Conservation (phyloP, 37 sponge, comb jelly and placozoan genomes). For the Dysidea cf. avara region DNA sequence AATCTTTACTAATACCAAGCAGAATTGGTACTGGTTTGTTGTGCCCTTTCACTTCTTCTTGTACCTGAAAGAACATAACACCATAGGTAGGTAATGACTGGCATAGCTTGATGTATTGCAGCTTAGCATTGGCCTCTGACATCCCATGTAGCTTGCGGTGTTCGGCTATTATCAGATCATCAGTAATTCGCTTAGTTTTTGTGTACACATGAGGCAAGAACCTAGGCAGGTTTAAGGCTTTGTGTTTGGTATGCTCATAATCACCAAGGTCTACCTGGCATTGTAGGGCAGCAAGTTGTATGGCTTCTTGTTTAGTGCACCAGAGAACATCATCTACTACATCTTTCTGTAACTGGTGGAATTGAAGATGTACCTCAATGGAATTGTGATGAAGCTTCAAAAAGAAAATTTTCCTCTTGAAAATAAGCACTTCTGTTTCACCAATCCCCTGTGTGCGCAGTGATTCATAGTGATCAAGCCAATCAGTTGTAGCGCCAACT, state of each 20-base stretch:
- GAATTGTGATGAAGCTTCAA: no score
- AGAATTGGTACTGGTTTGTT: background rate
- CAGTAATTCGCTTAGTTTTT: background rate
- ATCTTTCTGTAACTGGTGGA: background rate
- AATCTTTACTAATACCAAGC: background rate
- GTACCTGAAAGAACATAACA: background rate
- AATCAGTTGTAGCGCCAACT: no score
- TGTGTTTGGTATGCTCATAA: background rate
- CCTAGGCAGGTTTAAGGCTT: background rate
- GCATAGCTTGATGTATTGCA: background rate
- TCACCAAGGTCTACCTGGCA: slow-evolving; percentile 9
- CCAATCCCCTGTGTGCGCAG: no score
- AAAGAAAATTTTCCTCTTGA: no score
- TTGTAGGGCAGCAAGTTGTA: slow-evolving; percentile 22
- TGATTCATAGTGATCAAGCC: no score
- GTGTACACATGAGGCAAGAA: background rate
- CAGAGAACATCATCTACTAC: background rate
- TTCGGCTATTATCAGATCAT: background rate
- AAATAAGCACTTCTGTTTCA: no score
- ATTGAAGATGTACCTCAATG: no score
- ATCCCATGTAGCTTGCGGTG: background rate
- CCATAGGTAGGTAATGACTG: background rate
- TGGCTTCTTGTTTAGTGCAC: slow-evolving; percentile 16
- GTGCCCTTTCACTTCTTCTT: background rate
- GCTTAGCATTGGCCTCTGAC: background rate